phyloP scores from a whole-genome alignment of 2,888 invertebrate species.

The Harpalus rubripes region DNA sequence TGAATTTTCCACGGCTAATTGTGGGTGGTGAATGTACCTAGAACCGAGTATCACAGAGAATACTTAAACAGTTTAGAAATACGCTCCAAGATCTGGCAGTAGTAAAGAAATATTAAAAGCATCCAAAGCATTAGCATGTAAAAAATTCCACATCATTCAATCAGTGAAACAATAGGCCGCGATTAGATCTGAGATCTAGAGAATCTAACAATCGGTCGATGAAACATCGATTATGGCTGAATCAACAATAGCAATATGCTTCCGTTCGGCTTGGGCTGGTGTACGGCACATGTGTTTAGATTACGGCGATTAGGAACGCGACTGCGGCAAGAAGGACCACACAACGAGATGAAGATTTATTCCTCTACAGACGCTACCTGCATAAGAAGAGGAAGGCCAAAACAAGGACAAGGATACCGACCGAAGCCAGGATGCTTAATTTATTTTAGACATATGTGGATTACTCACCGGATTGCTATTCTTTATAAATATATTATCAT shows the following conservation, averaged over 20 bases:
- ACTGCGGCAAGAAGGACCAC: constrained; percentile 69
- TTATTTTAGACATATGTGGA: not conserved
- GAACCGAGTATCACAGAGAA: no score
- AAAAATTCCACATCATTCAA: not conserved
- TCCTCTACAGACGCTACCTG: constrained; percentile 65
- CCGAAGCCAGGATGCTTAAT: not conserved
- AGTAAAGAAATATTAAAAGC: not conserved
- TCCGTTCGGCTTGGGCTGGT: constrained; percentile 33
- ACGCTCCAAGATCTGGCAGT: not conserved
- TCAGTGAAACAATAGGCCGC: not conserved
- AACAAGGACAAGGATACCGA: not conserved
- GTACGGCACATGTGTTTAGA: constrained; percentile 67
- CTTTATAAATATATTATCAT: not conserved
- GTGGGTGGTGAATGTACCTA: no score
- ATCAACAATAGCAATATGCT: constrained; percentile 59
- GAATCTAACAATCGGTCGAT: not conserved
- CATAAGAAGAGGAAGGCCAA: constrained; percentile 3
- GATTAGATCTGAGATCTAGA: not conserved
- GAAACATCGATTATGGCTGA: constrained; percentile 51
- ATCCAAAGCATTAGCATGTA: not conserved
- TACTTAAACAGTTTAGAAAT: no score
- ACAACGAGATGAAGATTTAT: constrained; percentile 70
- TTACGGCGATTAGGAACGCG: constrained; percentile 69
- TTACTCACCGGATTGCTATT: not conserved
- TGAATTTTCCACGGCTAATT: no score